A percentile compares a stretch with the other conserved stretches of the same genome.
Evolutionary conservation across 2,888 invertebrate species (phyloP).

Genomic region (Eurois occulta): DNA sequence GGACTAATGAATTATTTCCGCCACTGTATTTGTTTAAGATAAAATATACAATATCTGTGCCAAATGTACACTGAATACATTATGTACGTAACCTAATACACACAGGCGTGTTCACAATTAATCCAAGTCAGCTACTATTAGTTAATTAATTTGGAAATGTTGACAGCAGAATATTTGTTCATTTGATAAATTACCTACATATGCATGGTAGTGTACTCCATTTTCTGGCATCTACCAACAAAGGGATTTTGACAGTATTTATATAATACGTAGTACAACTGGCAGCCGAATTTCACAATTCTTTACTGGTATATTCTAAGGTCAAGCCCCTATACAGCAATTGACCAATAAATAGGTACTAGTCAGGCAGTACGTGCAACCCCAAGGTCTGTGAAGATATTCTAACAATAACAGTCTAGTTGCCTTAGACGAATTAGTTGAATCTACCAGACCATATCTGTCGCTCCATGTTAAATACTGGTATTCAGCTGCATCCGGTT

Average conservation of each 20-base stretch:
- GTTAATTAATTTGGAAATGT: conserved; percentile 51
- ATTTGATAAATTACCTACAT: conserved; percentile 36
- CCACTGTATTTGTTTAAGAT: conserved; percentile 13
- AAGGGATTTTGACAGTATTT: not conserved
- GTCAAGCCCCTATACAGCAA: no score
- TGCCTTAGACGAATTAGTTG: no score
- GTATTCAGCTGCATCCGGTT: not conserved
- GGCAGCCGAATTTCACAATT: not conserved
- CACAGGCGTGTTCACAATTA: conserved; percentile 35
- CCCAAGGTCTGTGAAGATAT: no score
- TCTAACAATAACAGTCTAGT: no score
- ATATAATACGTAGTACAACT: not conserved
- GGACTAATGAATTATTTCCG: not conserved
- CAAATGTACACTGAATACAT: conserved; percentile 25
- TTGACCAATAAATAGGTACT: no score
- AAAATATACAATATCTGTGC: not conserved
- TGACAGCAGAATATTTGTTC: conserved; percentile 37
- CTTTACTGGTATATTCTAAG: no score
- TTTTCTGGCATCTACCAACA: not conserved
- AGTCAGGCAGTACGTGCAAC: no score
- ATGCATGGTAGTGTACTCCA: not conserved
- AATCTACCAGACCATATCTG: not conserved
- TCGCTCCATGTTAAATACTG: not conserved
- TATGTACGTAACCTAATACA: conserved; percentile 19
- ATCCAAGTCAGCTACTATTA: conserved; percentile 46